Percentiles rank a stretch among this genome's conserved stretches.
Evolutionary conservation across 2,888 invertebrate genomes (phyloP).

Genomic region (Drosophila leonis): DNA sequence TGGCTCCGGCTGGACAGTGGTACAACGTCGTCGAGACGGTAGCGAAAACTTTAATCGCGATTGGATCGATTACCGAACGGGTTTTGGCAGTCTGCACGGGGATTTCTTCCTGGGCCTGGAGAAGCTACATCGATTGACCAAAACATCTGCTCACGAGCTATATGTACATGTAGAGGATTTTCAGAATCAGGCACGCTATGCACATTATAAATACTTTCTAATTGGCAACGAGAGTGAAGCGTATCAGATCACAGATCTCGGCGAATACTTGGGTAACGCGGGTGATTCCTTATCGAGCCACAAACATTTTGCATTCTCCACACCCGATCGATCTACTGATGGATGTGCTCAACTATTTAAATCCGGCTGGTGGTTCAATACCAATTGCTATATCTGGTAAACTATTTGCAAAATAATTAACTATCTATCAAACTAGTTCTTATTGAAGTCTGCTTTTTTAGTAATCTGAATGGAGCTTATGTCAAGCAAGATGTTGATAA

Average conservation of each 20-base stretch:
- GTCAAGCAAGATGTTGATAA: conserved; percentile 79
- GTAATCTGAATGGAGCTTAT: conserved; percentile 89
- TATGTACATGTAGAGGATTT: conserved; percentile 88
- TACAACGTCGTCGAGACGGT: conserved; percentile 87
- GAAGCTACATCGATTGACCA: conserved; percentile 86
- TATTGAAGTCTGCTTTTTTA: conserved; percentile 56
- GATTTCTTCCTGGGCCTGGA: conserved; percentile 91
- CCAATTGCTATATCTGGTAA: conserved; percentile 88
- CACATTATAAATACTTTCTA: conserved; percentile 88
- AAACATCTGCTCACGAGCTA: conserved; percentile 86
- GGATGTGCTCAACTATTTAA: conserved; percentile 88
- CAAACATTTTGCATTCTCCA: conserved; percentile 89
- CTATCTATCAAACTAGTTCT: background rate
- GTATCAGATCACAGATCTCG: conserved; percentile 88
- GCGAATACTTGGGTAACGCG: conserved; percentile 88
- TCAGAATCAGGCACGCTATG: conserved; percentile 86
- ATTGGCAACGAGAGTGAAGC: conserved; percentile 88
- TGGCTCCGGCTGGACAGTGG: conserved; percentile 85
- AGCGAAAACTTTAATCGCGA: conserved; percentile 55
- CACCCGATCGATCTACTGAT: conserved; percentile 87
- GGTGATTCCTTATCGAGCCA: conserved; percentile 89
- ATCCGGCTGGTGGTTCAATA: conserved; percentile 90
- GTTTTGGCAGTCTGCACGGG: conserved; percentile 89
- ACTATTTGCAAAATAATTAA: background rate
- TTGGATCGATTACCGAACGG: conserved; percentile 89